phyloP scores from a whole-genome alignment of 2,797 vertebrate genomes.

The Xyrichtys novacula region DNA sequence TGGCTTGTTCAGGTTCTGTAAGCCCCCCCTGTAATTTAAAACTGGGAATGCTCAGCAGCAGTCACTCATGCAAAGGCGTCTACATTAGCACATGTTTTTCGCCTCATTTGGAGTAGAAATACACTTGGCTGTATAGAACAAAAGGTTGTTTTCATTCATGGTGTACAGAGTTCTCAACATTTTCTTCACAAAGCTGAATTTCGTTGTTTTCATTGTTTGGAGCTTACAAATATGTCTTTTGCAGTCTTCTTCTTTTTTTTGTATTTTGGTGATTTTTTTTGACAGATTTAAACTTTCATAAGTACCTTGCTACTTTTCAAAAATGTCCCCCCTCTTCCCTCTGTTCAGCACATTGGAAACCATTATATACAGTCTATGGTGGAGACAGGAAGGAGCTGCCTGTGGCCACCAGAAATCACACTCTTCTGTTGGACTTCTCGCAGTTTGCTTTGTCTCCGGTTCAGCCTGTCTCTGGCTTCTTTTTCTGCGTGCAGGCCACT shows the following conservation, averaged over 20 bases:
- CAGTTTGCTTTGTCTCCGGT: constrained; percentile 63
- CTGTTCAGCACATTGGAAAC: constrained; percentile 37
- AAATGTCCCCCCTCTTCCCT: constrained; percentile 21
- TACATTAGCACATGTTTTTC: constrained; percentile 73
- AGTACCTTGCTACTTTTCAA: constrained; percentile 10
- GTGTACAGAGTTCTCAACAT: not conserved
- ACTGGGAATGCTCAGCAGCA: constrained; percentile 74
- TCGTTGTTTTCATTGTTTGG: not conserved
- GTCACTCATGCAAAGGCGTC: constrained; percentile 69
- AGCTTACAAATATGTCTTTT: constrained; percentile 27
- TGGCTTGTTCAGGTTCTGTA: constrained; percentile 67
- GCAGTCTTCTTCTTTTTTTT: too few species aligned
- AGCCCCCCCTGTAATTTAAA: constrained; percentile 71
- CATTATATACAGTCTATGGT: constrained; percentile 15
- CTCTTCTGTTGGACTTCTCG: constrained; percentile 19
- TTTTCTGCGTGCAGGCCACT: constrained; percentile 46
- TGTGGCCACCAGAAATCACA: constrained; percentile 63
- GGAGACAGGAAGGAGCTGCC: constrained; percentile 59
- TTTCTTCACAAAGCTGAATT: not conserved
- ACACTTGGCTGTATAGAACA: constrained; percentile 16
- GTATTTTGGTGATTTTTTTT: constrained; percentile 9
- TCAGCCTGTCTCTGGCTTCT: constrained; percentile 42
- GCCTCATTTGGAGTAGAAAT: constrained; percentile 59
- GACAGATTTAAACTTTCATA: constrained; percentile 24
- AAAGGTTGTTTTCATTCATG: constrained; percentile 39